Base-by-base conservation (phyloP, 2,797 vertebrate genomes). In the Lepilemur septentrionalis region DNA sequence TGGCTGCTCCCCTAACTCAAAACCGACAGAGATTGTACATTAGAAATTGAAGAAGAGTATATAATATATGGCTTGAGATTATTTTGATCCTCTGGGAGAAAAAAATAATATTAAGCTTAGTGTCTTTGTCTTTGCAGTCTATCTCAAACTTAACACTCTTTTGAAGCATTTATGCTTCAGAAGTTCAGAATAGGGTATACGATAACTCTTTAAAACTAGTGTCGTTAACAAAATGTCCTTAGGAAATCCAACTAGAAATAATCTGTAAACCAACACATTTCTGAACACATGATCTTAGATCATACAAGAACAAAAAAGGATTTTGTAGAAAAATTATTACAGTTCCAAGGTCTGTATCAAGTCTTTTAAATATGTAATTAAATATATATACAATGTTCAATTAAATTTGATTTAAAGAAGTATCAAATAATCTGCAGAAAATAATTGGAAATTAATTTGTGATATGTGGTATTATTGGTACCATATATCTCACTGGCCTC, bases 1-100 rank as follows among this genome's bases (percentile, higher is more conserved):
- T 95, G 75, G 80, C 81, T 81, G 78, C 61, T 93, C 69, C 76
- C n/a, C 61, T 86, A 97, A 97, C 73, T 98, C 91, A 95, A 6
- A 0, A 94, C 52, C 91, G 63, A 93, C 83, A 92, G n/a, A 94
- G 73, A 91, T 3, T 85, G 2, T 93, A 94, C 97, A 80, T 89
- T 83, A 95, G 65, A 90, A 91, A 81, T 69, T 91, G 17, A 5
- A 63, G 43, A 30, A 73, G 35, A 61, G 55, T 65, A 30, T 41
- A 81, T 87, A 90, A 84, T 92, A 84, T 38, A 79, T 35, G 20
- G n/a, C 63, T 80, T 75, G 67, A 70, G 46, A 87, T 87, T 88
- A 81, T 84, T 88, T 82, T 55, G 92, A 76, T 69, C 11, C 52
- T 91, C 41, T 81, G n/a, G 28, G 69, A 35, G 23, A 83, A 94